Base-by-base conservation (phyloP, 2,888 invertebrate genomes). In the Brachyopa scutellaris region DNA sequence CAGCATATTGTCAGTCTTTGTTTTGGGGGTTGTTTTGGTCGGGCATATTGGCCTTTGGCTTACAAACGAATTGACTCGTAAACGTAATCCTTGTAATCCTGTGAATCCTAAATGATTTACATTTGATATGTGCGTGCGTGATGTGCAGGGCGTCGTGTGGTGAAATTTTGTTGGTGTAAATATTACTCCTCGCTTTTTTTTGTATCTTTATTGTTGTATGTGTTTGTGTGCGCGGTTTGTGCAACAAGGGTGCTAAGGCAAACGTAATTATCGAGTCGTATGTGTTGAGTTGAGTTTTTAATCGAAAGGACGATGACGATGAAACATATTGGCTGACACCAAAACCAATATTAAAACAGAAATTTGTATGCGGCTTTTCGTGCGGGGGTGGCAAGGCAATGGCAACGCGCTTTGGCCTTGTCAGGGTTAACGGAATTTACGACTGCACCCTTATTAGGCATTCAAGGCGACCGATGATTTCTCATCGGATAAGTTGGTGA, bases 81-180 rank as follows among this genome's bases (percentile, higher is more conserved):
- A 82, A 82, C 57, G 70, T 82, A 82, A 82, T 82, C 82, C 82
- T 66, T 82, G 77, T 82, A 82, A 82, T 82, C 82, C 77, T 77
- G 82, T 77, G 77, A 82, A 82, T 82, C 82, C 82, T 72, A 77
- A 82, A 82, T 82, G 82, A 82, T 82, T 82, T 82, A 82, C 82
- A 82, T 82, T 82, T 70, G 82, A 82, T 77, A 82, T 82, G 82
- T 77, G 76, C 77, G 64, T 77, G 70, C 64, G 26, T 29, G 47
- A 47, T 49, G 29, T 38, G 55, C 61, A 51, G 40, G 61, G 72
- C 13, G 62, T 72, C 64, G 57, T 72, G 62, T 49, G 62, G 29
- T 47, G 67, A 42, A 67, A 53, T 62, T 62, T 64, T 47, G 13
- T 17, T 51, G 21, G 45, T 45, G 66, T 36, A 45, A 77, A 53